Conservation (phyloP, 2,888 invertebrate species). For the Leucophora obtusa region DNA sequence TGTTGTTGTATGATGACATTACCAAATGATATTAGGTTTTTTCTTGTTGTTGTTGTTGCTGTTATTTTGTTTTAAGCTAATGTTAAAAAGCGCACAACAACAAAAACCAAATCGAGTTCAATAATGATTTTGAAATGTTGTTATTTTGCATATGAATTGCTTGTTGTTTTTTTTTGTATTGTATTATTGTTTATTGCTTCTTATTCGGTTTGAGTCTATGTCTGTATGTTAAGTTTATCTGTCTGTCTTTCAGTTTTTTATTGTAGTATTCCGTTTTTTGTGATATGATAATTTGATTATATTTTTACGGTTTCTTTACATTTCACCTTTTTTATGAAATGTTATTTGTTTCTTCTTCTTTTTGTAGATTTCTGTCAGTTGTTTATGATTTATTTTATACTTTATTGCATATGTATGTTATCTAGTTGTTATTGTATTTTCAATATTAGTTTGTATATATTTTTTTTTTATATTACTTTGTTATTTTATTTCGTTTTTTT, state of each 20-base stretch:
- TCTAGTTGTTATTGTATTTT: slow-evolving; percentile 24
- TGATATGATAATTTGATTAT: slow-evolving; percentile 54
- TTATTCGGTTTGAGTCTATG: background rate
- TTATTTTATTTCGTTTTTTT: slow-evolving; percentile 34
- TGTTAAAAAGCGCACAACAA: slow-evolving; percentile 13
- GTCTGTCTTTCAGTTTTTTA: slow-evolving; percentile 9
- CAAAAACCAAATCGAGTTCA: slow-evolving; percentile 54
- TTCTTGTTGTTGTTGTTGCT: slow-evolving; percentile 22
- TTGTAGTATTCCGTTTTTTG: background rate
- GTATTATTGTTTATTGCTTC: background rate
- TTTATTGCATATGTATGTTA: slow-evolving; percentile 38
- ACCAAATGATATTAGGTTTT: slow-evolving; percentile 41
- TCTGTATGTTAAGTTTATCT: background rate
- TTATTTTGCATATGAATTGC: slow-evolving; percentile 74
- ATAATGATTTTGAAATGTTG: slow-evolving; percentile 67
- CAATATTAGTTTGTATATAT: background rate
- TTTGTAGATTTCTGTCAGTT: background rate
- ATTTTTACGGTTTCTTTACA: slow-evolving; percentile 60
- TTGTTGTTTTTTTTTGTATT: slow-evolving; percentile 58
- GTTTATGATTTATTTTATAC: slow-evolving; percentile 25
- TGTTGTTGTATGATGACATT: slow-evolving; percentile 49
- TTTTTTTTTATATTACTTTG: slow-evolving; percentile 12
- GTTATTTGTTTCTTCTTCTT: slow-evolving; percentile 22
- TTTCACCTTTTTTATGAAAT: slow-evolving; percentile 53
- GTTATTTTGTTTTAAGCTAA: slow-evolving; percentile 13